Base-by-base conservation (phyloP, 2,113 vertebrate genomes). In the Poecile atricapillus region DNA sequence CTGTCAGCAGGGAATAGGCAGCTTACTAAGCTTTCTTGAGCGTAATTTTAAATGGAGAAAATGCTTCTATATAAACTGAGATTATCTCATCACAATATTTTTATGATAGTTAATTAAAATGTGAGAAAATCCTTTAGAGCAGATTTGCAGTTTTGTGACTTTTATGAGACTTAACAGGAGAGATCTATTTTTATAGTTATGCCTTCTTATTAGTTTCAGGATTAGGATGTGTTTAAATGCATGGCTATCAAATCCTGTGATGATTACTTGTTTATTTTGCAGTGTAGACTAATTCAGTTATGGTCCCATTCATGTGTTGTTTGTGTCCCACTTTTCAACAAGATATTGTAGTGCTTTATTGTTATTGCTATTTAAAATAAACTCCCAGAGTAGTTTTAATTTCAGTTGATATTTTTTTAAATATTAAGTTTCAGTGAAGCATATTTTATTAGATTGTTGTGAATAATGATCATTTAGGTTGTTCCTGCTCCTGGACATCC, bases 51-150 rank as follows among this genome's bases (percentile, higher is more conserved):
- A 96, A 90, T 79, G 24, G 52, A 96, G 73, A 95, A 95, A 95
- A 91, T 91, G 49, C 83, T 91, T 70, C 62, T 93, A 44, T 90
- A 93, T 91, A 95, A 93, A 95, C 83, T 80, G 50, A 94, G 95
- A 94, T 95, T 93, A 96, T 96, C 90, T 93, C 96, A 95, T 95
- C 81, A 93, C 94, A 94, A 55, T 96, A 93, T 96, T 97, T 97
- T 97, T 96, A 95, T 96, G 93, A 90, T 95, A 90, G 95, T 96
- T 97, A 96, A 97, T 97, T 97, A 97, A 97, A 97, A 97, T 94
- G 78, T 90, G 90, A 96, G 78, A 90, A 96, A 95, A 94, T 97
- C 96, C 83, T 95, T 97, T 81, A 89, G 84, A 96, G 75, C 59
- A 94, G 89, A 97, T 97, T 95, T 96, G 89, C 93, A 82, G 74